Conservation (phyloP, 2,888 invertebrate genomes). For the Crepidodera aurea region DNA sequence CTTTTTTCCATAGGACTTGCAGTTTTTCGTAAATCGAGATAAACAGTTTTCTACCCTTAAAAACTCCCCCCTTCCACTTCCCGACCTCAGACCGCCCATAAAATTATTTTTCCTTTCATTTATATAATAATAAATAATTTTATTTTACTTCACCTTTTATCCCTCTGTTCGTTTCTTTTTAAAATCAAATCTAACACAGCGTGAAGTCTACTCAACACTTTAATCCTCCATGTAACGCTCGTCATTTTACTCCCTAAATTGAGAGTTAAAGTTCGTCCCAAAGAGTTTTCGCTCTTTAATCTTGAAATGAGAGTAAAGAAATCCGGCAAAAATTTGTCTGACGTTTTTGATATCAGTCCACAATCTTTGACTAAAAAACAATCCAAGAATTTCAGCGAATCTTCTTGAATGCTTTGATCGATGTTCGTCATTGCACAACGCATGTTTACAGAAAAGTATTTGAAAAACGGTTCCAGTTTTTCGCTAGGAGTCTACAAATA, state of each 20-base stretch:
- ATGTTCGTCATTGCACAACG: conserved; percentile 93
- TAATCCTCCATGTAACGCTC: conserved; percentile 80
- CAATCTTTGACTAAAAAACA: conserved; percentile 75
- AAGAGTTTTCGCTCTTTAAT: conserved; percentile 69
- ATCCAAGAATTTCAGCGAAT: conserved; percentile 82
- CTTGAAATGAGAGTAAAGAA: conserved; percentile 88
- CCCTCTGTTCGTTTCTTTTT: conserved; percentile 7
- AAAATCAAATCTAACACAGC: conserved; percentile 63
- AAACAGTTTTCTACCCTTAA: no score
- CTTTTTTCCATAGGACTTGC: no score
- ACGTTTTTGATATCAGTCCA: conserved; percentile 70
- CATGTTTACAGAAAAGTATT: conserved; percentile 79
- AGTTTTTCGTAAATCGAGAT: neutral
- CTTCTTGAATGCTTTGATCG: conserved; percentile 80
- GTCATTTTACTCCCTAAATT: conserved; percentile 77
- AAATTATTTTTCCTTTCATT: no score
- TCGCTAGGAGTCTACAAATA: conserved; percentile 59
- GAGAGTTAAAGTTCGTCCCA: conserved; percentile 73
- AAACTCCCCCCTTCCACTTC: no score
- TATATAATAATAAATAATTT: no score
- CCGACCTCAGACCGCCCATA: no score
- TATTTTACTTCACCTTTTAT: conserved; percentile 1
- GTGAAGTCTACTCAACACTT: conserved; percentile 76
- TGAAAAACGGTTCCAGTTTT: conserved; percentile 77
- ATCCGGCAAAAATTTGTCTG: conserved; percentile 77